phyloP scores from a whole-genome alignment of 2,797 vertebrate genomes.

The Anisognathus igniventris region DNA sequence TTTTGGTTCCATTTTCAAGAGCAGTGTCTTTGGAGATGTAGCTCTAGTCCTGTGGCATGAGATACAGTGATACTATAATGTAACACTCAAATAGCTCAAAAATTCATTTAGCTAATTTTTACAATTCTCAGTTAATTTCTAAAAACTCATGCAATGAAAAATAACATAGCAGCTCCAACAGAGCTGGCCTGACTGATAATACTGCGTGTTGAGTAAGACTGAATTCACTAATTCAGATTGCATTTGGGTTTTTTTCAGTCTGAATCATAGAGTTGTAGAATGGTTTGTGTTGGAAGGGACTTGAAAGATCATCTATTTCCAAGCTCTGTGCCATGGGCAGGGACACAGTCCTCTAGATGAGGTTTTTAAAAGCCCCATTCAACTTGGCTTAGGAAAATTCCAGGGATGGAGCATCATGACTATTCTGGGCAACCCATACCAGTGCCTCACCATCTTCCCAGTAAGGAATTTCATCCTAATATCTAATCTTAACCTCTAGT shows the following conservation, averaged over 20 bases:
- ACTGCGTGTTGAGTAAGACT: neutral
- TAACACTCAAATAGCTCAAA: neutral
- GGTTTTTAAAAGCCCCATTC: neutral
- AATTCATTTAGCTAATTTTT: neutral
- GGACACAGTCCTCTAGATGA: no score
- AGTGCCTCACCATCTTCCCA: neutral
- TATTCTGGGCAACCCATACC: neutral
- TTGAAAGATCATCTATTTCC: neutral
- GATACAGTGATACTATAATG: neutral
- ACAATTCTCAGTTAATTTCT: neutral
- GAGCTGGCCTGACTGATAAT: neutral
- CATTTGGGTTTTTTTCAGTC: neutral
- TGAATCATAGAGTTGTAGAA: neutral
- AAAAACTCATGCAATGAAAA: neutral
- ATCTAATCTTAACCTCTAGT: neutral
- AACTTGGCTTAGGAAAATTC: neutral
- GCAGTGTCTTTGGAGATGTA: neutral
- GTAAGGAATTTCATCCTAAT: neutral
- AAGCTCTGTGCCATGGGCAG: neutral
- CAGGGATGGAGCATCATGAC: neutral
- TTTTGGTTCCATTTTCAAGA: neutral
- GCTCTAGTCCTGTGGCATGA: neutral
- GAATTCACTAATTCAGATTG: neutral
- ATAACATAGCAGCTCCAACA: neutral
- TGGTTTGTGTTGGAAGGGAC: neutral